phyloP scores from a whole-genome alignment of 2,797 vertebrate species.

The Iguana delicatissima region DNA sequence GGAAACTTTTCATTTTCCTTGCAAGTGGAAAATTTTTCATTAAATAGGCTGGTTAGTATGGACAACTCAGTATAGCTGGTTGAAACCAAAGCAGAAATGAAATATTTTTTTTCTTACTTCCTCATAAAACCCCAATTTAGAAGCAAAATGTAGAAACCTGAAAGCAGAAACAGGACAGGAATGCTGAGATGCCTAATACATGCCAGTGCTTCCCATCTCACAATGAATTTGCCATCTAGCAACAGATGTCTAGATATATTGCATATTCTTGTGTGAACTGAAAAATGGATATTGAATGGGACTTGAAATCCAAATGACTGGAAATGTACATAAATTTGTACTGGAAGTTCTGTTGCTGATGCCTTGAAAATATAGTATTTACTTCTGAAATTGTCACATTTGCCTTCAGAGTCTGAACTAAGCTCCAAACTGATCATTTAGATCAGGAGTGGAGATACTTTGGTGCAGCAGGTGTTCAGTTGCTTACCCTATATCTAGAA shows the following conservation, averaged over 20 bases:
- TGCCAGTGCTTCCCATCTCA: background rate
- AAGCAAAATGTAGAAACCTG: conserved; percentile 10
- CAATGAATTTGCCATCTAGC: background rate
- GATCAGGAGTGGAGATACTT: too few species aligned
- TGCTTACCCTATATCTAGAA: too few species aligned
- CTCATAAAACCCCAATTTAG: conserved; percentile 9
- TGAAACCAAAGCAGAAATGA: background rate
- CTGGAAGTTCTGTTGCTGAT: background rate
- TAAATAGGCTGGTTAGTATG: conserved; percentile 23
- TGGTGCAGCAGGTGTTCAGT: too few species aligned
- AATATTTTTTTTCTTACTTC: background rate
- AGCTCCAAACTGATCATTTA: background rate
- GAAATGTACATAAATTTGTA: background rate
- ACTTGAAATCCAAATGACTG: background rate
- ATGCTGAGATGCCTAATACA: background rate
- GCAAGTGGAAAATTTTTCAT: conserved; percentile 39
- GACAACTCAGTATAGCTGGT: background rate
- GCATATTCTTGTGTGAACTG: background rate
- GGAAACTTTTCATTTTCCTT: conserved; percentile 9
- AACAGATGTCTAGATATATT: background rate
- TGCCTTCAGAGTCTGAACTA: background rate
- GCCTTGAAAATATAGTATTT: background rate
- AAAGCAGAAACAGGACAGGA: background rate
- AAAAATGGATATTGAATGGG: background rate
- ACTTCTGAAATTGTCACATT: background rate